Evolutionary conservation across 2,797 vertebrate species (phyloP).

Genomic region (Poeciliopsis infans): DNA sequence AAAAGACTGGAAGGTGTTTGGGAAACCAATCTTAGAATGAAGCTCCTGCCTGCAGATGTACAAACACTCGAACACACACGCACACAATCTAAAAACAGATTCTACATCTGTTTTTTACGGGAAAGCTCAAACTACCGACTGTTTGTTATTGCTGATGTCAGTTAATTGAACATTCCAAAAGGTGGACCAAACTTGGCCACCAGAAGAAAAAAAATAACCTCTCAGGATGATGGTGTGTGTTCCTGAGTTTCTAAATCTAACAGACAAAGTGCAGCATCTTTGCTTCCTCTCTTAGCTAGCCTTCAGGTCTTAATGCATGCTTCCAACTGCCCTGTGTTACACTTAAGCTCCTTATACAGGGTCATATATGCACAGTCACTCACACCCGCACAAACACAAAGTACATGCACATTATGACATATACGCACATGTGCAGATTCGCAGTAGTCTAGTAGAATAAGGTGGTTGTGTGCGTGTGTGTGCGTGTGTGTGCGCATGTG

Average conservation of each 20-base stretch:
- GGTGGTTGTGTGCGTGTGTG: constrained; percentile 55
- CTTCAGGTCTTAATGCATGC: constrained; percentile 82
- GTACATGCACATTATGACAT: constrained; percentile 19
- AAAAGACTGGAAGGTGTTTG: constrained; percentile 43
- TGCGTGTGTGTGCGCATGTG: constrained; percentile 38
- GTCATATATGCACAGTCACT: constrained; percentile 73
- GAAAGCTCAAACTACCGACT: constrained; percentile 44
- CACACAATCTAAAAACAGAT: constrained; percentile 57
- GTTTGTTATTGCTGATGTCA: constrained; percentile 77
- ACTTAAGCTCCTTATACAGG: constrained; percentile 73
- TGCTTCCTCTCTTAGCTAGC: constrained; percentile 78
- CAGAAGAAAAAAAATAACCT: constrained; percentile 45
- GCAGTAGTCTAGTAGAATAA: constrained; percentile 73
- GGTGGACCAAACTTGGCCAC: constrained; percentile 62
- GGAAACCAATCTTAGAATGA: constrained; percentile 39
- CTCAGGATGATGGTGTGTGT: constrained; percentile 72
- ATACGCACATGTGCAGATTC: constrained; percentile 48
- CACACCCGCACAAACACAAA: constrained; percentile 27
- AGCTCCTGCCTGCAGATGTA: constrained; percentile 54
- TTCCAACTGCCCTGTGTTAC: constrained; percentile 79
- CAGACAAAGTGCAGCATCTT: constrained; percentile 60
- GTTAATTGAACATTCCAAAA: constrained; percentile 78
- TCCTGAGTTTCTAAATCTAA: constrained; percentile 69
- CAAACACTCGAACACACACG: constrained; percentile 70
- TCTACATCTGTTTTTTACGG: constrained; percentile 45